Conservation (phyloP, 2,888 invertebrate genomes). For the Mythimna impura region DNA sequence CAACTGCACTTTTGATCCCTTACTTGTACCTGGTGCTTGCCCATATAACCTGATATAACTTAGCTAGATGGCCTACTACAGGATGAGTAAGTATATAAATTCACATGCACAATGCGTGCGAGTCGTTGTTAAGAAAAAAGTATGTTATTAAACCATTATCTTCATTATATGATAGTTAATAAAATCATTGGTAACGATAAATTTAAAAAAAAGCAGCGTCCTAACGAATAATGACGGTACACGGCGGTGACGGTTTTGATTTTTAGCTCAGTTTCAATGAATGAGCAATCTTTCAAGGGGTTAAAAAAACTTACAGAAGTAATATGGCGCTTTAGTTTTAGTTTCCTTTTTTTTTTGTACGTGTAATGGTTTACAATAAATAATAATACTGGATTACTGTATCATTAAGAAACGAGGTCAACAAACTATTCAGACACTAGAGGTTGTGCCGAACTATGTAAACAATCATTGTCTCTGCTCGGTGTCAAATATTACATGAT, state of each 20-base stretch:
- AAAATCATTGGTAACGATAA: not conserved
- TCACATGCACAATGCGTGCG: not conserved
- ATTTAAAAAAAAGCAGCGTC: conserved; percentile 5
- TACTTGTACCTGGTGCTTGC: no score
- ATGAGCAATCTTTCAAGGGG: not conserved
- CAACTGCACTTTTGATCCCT: no score
- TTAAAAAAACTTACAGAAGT: not conserved
- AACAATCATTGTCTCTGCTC: conserved; percentile 37
- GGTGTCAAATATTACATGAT: conserved; percentile 49
- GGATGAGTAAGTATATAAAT: not conserved
- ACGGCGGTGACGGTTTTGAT: no score
- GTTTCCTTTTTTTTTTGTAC: no score
- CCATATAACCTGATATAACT: no score
- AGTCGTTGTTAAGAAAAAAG: not conserved
- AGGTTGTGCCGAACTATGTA: conserved; percentile 34
- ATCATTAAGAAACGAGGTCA: conserved; percentile 33
- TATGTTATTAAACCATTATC: conserved; percentile 19
- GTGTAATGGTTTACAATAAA: no score
- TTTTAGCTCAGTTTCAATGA: not conserved
- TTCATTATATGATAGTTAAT: conserved; percentile 1
- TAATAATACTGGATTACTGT: not conserved
- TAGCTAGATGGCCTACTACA: not conserved
- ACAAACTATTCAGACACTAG: conserved; percentile 32
- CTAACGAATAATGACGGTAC: not conserved
- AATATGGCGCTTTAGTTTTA: not conserved